A percentile compares a stretch with the other conserved stretches of the same genome.
Evolutionary conservation across 1,140 invertebrate species (phyloP).

Genomic region (Penaeus japonicus): DNA sequence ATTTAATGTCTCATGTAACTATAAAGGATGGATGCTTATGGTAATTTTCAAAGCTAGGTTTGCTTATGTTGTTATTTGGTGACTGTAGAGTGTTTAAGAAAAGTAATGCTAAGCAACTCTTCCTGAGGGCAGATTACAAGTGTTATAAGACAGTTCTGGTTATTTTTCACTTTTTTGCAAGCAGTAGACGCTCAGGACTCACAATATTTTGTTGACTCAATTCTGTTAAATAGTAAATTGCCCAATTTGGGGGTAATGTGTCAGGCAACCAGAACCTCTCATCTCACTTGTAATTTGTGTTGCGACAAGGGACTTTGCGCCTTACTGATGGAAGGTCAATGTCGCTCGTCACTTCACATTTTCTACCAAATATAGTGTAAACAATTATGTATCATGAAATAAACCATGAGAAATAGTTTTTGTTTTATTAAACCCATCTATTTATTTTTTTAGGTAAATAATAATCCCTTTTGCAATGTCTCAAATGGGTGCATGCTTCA

Average conservation of each 20-base stretch:
- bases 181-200: neutral
- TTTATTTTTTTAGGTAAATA: too few relatives aligned
- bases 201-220: neutral
- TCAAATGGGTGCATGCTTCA: too few relatives aligned
- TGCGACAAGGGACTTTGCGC: constrained; percentile 52
- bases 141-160: constrained; percentile 41
- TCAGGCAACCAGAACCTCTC: constrained; percentile 34
- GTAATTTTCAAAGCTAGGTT: neutral
- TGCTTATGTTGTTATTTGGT: neutral
- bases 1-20: too few relatives aligned
- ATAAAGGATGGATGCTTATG: neutral
- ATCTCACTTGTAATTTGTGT: constrained; percentile 50
- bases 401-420: constrained; percentile 47
- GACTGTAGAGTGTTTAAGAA: constrained; percentile 10
- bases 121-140: constrained; percentile 55
- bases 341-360: constrained; percentile 52
- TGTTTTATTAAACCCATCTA: neutral
- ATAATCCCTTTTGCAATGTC: too few relatives aligned
- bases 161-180: constrained; percentile 7
- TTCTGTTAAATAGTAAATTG: neutral
- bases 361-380: constrained; percentile 57
- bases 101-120: constrained; percentile 12
- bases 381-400: constrained; percentile 56
- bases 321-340: constrained; percentile 44
- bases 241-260: neutral